These are phyloP conservation scores for Octonoba sinensis DNA, from an alignment of 2,888 invertebrate species.

Conservation along the genomic window DNA sequence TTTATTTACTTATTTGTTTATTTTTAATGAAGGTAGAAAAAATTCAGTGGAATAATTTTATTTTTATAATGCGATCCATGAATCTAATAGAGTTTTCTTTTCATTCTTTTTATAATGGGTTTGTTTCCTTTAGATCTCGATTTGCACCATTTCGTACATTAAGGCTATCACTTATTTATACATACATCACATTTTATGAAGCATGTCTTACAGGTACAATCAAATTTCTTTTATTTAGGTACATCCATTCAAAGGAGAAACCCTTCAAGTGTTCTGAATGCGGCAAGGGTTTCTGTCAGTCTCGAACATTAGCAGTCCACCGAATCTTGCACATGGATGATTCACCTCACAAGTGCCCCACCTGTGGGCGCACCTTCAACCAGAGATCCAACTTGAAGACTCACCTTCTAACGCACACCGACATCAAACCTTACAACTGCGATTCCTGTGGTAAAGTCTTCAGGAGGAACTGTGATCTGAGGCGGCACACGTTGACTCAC, in stretches of 20 bases:
- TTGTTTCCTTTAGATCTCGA: too few relatives aligned
- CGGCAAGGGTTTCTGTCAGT: slow-evolving; percentile 97
- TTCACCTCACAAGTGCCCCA: slow-evolving; percentile 93
- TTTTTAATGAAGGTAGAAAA: too few relatives aligned
- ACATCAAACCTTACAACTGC: slow-evolving; percentile 92
- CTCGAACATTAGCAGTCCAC: slow-evolving; percentile 97
- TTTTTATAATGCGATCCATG: too few relatives aligned
- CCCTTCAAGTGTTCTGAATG: slow-evolving; percentile 97
- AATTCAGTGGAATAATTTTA: too few relatives aligned
- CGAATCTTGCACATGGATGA: slow-evolving; percentile 95
- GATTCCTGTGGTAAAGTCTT: slow-evolving; percentile 91
- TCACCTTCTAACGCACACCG: slow-evolving; percentile 91
- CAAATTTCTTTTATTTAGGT: slow-evolving; percentile 76
- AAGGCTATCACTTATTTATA: too few relatives aligned
- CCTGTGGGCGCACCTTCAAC: slow-evolving; percentile 91
- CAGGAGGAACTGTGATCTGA: slow-evolving; percentile 89
- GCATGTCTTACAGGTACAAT: not conserved
- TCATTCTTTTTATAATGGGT: too few relatives aligned
- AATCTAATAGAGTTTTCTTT: too few relatives aligned
- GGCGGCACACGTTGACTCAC: slow-evolving; percentile 90
- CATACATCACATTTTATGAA: too few relatives aligned
- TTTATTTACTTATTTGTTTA: too few relatives aligned
- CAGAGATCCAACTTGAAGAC: slow-evolving; percentile 94
- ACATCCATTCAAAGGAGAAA: slow-evolving; percentile 98
- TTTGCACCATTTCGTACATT: too few relatives aligned